Conservation (phyloP, 2,113 vertebrate genomes). For the Mugil cephalus region DNA sequence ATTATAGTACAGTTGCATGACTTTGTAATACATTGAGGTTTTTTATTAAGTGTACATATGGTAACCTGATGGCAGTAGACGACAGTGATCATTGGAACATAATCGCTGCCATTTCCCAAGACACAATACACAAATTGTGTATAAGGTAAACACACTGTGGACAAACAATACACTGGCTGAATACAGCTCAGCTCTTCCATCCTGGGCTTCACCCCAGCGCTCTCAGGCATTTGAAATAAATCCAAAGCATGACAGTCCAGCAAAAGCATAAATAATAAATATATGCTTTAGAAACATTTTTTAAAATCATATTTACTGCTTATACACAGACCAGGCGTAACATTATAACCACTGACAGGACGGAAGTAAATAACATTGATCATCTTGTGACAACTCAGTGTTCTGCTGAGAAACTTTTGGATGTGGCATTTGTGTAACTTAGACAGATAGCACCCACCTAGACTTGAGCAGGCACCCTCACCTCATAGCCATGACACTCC, state of each 20-base stretch:
- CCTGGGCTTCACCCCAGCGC: background rate
- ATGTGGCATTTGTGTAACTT: too few species aligned
- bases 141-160: background rate
- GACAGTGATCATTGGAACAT: background rate
- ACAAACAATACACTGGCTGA: constrained; percentile 9
- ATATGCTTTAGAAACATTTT: too few species aligned
- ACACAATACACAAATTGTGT: background rate
- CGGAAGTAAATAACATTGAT: too few species aligned
- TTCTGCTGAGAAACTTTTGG: too few species aligned
- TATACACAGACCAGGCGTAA: too few species aligned
- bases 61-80: background rate
- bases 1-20: constrained; percentile 1
- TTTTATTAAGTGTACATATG: too few species aligned
- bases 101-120: constrained; percentile 9
- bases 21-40: background rate
- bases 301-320: too few species aligned
- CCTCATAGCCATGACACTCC: too few species aligned
- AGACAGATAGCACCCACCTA: too few species aligned
- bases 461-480: too few species aligned
- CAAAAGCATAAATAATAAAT: background rate
- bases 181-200: background rate
- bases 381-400: too few species aligned
- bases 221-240: background rate
- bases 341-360: too few species aligned
- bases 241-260: background rate